Evolutionary conservation across 2,113 vertebrate species (phyloP).

Genomic region (Tichodroma muraria): DNA sequence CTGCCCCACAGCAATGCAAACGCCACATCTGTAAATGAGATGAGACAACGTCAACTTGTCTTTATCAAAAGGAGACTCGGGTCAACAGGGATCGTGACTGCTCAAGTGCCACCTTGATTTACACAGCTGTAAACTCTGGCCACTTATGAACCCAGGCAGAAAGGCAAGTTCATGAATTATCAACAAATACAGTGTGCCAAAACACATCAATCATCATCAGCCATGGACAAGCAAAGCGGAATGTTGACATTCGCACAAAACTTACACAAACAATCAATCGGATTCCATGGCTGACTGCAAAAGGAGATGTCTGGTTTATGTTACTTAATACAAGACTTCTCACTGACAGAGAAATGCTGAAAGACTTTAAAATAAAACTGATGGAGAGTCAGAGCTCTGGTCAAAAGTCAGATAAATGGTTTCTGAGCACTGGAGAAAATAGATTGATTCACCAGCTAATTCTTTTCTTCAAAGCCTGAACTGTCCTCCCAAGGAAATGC

Average conservation of each 20-base stretch:
- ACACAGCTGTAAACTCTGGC: neutral
- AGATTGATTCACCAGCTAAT: neutral
- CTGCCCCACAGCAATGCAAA: neutral
- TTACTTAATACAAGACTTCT: neutral
- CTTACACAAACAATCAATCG: neutral
- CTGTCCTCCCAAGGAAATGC: neutral
- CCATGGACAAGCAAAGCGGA: neutral
- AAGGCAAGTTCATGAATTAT: constrained; percentile 53
- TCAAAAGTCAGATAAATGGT: neutral
- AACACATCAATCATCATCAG: constrained; percentile 50
- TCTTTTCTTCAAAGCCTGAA: neutral
- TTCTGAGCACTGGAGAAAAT: neutral
- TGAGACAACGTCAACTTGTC: neutral
- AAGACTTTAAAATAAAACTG: neutral
- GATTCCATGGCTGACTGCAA: neutral
- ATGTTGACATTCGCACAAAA: constrained; percentile 26
- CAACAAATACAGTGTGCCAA: constrained; percentile 1
- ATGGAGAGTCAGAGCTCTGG: neutral
- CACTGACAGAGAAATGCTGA: neutral
- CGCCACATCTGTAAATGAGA: neutral
- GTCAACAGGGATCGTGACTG: neutral
- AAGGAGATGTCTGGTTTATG: neutral
- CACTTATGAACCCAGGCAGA: neutral
- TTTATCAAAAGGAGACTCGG: neutral
- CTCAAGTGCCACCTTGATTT: neutral